Evolutionary conservation across 2,113 vertebrate genomes (phyloP).

Genomic region (Actinemys pallida): DNA sequence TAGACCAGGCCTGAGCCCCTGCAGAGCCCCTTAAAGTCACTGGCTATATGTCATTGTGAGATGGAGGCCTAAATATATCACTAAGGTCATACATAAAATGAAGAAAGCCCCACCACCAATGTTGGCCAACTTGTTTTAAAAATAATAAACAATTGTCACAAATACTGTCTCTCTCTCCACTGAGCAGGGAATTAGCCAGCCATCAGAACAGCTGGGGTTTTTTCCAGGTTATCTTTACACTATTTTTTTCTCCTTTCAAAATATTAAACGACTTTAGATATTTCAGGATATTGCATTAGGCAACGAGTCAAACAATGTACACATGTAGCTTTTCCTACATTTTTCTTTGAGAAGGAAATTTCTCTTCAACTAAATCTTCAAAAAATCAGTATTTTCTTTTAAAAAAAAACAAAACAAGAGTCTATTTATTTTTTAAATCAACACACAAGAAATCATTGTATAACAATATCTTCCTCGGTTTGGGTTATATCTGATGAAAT

Average conservation of each 20-base stretch:
- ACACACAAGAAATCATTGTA: conserved; percentile 56
- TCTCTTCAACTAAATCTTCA: conserved; percentile 68
- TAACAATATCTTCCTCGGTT: conserved; percentile 39
- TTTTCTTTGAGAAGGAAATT: conserved; percentile 71
- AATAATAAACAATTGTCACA: conserved; percentile 47
- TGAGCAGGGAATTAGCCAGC: conserved; percentile 29
- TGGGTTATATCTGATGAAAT: conserved; percentile 62
- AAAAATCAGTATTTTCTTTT: conserved; percentile 50
- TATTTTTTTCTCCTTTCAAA: conserved; percentile 3
- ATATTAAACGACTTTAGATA: conserved; percentile 51
- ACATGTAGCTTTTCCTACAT: conserved; percentile 69
- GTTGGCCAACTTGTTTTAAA: conserved; percentile 10
- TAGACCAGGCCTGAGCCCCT: too few species aligned
- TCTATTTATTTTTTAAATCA: conserved; percentile 76
- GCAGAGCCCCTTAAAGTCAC: background rate
- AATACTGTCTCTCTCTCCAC: conserved; percentile 7
- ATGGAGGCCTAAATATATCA: conserved; percentile 29
- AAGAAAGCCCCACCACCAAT: background rate
- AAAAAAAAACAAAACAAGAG: background rate
- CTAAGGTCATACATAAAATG: background rate
- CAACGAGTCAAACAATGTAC: conserved; percentile 62
- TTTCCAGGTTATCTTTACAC: conserved; percentile 30
- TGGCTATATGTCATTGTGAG: conserved; percentile 47
- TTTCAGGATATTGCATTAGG: conserved; percentile 57
- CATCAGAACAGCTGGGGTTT: background rate